phyloP scores from a whole-genome alignment of 35 echinoderm and acorn worm genomes.

The Hemicentrotus pulcherrimus region DNA sequence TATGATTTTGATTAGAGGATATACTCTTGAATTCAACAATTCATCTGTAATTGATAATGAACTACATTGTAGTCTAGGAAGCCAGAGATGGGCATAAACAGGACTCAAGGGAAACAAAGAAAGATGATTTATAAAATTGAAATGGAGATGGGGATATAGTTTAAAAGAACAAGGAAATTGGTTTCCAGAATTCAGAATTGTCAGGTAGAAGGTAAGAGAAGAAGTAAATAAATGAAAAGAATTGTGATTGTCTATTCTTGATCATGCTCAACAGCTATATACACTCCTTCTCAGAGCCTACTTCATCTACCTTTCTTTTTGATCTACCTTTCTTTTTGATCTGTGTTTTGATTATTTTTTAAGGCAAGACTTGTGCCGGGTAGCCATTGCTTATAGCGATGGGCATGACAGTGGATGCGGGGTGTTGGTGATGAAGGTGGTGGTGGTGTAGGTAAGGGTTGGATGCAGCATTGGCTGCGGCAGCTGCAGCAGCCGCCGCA shows the following conservation, averaged over 20 bases:
- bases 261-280: not conserved
- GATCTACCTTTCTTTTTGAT: not conserved
- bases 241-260: not conserved
- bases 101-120: too few relatives aligned
- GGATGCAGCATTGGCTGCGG: conserved; percentile 31
- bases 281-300: not conserved
- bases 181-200: not conserved
- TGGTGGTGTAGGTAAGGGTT: conserved; percentile 16
- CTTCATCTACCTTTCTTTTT: not conserved
- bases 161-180: not conserved
- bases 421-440: conserved; percentile 44
- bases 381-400: conserved; percentile 37
- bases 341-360: not conserved
- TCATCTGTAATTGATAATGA: not conserved
- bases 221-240: not conserved
- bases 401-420: conserved; percentile 42
- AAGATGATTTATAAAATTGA: not conserved
- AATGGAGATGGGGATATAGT: not conserved
- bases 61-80: too few relatives aligned
- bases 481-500: conserved; percentile 36
- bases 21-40: not conserved
- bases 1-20: not conserved
- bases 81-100: too few relatives aligned
- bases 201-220: not conserved
- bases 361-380: conserved; percentile 49